phyloP scores from a whole-genome alignment of 2,888 invertebrate species.

The Amiota minor region DNA sequence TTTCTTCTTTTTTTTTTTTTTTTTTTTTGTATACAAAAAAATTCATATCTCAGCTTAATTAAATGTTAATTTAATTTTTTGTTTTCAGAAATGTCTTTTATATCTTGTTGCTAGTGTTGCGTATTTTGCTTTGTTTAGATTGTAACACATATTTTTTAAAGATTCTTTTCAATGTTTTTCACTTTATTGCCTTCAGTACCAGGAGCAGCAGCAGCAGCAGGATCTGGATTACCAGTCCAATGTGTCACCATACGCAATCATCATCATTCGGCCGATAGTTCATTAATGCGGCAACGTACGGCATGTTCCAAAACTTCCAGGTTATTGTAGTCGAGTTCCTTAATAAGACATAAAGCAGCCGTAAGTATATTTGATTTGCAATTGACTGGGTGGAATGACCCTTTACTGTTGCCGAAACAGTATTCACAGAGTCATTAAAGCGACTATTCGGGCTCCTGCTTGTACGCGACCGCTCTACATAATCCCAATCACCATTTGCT shows the following conservation, averaged over 20 bases:
- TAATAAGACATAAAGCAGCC: constrained; percentile 90
- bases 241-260: constrained; percentile 57
- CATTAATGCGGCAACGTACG: constrained; percentile 91
- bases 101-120: neutral
- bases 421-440: constrained; percentile 70
- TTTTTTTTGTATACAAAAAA: neutral
- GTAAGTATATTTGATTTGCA: constrained; percentile 90
- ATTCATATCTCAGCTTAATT: constrained; percentile 1
- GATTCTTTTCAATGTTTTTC: neutral
- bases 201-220: too few relatives aligned
- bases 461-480: constrained; percentile 53
- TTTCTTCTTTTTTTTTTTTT: too few relatives aligned
- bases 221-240: neutral
- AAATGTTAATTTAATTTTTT: neutral
- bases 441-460: constrained; percentile 70
- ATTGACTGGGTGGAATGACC: constrained; percentile 80
- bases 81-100: constrained; percentile 2
- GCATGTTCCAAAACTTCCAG: constrained; percentile 93
- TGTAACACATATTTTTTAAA: neutral
- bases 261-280: constrained; percentile 78
- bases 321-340: constrained; percentile 91
- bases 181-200: too few relatives aligned
- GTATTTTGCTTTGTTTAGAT: constrained; percentile 13
- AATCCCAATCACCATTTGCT: constrained; percentile 71
- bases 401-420: constrained; percentile 77